A percentile compares a stretch with the other conserved stretches of the same genome.
phyloP scores from a whole-genome alignment of 2,888 invertebrate genomes.

The Melikaiella ostensackeni region DNA sequence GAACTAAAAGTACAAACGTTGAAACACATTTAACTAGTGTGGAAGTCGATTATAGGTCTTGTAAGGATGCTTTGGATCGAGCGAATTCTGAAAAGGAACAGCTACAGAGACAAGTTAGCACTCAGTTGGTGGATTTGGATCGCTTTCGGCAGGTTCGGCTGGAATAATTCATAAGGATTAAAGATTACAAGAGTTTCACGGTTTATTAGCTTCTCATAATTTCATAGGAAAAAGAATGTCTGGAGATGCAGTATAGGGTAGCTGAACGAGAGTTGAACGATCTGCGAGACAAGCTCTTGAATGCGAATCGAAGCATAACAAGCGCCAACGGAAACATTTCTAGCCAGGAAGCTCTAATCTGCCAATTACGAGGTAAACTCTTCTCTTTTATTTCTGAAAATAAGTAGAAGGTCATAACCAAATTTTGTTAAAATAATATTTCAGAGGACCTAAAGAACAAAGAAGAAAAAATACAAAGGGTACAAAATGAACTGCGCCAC shows the following conservation, averaged over 20 bases:
- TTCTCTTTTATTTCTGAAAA: neutral
- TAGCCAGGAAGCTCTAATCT: constrained; percentile 84
- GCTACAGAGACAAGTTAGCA: constrained; percentile 85
- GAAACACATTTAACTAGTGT: constrained; percentile 78
- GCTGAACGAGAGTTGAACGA: constrained; percentile 86
- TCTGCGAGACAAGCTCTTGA: constrained; percentile 82
- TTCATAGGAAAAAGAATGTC: constrained; percentile 85
- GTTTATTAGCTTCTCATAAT: neutral
- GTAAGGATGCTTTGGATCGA: constrained; percentile 83
- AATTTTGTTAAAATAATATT: constrained; percentile 9
- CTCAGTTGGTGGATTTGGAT: constrained; percentile 85
- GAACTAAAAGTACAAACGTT: constrained; percentile 79
- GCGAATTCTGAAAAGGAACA: constrained; percentile 85
- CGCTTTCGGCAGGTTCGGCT: constrained; percentile 81
- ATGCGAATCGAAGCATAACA: constrained; percentile 83
- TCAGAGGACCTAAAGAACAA: constrained; percentile 84
- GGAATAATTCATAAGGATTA: too few species aligned
- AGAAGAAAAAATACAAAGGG: constrained; percentile 84
- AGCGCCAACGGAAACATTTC: constrained; percentile 84
- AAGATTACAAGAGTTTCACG: too few species aligned
- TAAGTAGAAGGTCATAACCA: too few species aligned
- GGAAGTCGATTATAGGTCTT: constrained; percentile 83
- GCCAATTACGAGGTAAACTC: constrained; percentile 81
- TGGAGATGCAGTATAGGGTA: constrained; percentile 85
- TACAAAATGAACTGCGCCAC: constrained; percentile 84